phyloP scores from a whole-genome alignment of 2,888 invertebrate genomes.

The Schizaphis graminum region DNA sequence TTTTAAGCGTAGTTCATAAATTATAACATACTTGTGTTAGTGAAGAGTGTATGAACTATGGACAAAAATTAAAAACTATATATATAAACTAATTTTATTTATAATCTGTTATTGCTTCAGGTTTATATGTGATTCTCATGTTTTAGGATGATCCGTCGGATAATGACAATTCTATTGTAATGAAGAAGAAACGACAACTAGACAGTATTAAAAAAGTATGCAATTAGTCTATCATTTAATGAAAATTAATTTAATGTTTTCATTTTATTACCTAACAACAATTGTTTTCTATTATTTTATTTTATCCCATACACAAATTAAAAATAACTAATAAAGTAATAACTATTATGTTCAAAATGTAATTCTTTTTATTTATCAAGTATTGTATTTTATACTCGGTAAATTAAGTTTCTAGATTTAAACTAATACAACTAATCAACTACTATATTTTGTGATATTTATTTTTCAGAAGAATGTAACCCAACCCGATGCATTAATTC shows the following conservation, averaged over 20 bases:
- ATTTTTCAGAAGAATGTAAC: slow-evolving; percentile 42
- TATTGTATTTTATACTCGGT: neutral
- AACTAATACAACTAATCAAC: neutral
- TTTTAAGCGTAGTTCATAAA: neutral
- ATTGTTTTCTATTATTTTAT: neutral
- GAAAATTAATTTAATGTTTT: neutral
- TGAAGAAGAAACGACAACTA: neutral
- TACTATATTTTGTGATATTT: neutral
- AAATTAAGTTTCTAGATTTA: neutral
- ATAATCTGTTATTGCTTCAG: neutral
- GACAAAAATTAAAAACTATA: neutral
- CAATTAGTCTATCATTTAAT: neutral
- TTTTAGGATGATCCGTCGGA: slow-evolving; percentile 30
- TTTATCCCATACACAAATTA: neutral
- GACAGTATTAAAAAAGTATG: slow-evolving; percentile 31
- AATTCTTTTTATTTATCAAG: neutral
- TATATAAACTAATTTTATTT: slow-evolving; percentile 25
- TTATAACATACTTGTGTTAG: neutral
- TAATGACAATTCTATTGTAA: neutral
- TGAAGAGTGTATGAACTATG: neutral
- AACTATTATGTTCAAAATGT: neutral
- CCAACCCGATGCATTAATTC: neutral
- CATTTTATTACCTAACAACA: neutral
- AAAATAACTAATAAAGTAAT: neutral
- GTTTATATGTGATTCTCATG: slow-evolving; percentile 2